Evolutionary conservation across 2,113 vertebrate genomes (phyloP).

Genomic region (Sebastes schlegelii): DNA sequence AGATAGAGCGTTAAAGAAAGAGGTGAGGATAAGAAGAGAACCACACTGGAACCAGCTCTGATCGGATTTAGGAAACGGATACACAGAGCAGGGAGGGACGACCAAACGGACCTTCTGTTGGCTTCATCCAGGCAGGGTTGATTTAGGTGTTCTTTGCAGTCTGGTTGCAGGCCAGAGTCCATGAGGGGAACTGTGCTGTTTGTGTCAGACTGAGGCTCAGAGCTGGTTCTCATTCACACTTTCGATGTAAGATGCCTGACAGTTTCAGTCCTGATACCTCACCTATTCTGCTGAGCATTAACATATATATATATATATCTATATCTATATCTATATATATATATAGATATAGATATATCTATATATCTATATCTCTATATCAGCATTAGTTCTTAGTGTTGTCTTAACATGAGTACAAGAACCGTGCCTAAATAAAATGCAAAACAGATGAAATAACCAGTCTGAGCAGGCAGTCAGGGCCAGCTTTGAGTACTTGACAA

Average conservation of each 20-base stretch:
- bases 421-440: background rate
- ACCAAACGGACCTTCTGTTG: background rate
- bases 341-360: too few relatives aligned
- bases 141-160: slow-evolving; percentile 1
- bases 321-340: too few relatives aligned
- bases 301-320: background rate
- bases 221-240: background rate
- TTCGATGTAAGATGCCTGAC: background rate
- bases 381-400: background rate
- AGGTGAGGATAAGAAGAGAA: background rate
- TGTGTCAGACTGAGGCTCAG: slow-evolving; percentile 5
- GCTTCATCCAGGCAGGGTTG: slow-evolving; percentile 11
- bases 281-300: background rate
- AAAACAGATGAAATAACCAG: background rate
- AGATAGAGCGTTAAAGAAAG: background rate
- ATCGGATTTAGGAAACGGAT: slow-evolving; percentile 4
- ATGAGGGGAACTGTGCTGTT: background rate
- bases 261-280: background rate
- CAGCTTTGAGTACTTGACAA: background rate
- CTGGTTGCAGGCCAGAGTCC: background rate
- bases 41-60: background rate
- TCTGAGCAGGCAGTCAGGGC: background rate
- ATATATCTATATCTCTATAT: too few relatives aligned
- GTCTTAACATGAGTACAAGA: background rate
- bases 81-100: background rate